A percentile compares a stretch with the other conserved stretches of the same genome.
Evolutionary conservation across 2,888 invertebrate genomes (phyloP).

Genomic region (Acrobasis repandana): DNA sequence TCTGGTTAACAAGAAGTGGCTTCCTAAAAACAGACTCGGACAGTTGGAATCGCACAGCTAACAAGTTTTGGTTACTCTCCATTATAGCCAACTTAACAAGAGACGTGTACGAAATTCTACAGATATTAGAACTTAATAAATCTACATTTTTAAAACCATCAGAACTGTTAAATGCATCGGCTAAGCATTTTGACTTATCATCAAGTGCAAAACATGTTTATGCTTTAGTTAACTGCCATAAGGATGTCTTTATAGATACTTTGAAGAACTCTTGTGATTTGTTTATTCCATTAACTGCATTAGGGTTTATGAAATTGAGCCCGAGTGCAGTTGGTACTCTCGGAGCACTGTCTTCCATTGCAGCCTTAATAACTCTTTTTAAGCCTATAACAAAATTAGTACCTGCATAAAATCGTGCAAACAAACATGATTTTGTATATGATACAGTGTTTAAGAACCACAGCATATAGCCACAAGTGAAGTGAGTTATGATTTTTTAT

Average conservation of each 20-base stretch:
- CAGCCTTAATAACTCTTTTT: conserved; percentile 89
- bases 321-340: conserved; percentile 90
- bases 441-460: too few species aligned
- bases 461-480: too few species aligned
- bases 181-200: conserved; percentile 47
- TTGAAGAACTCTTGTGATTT: conserved; percentile 94
- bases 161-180: conserved; percentile 55
- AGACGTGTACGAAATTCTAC: conserved; percentile 92
- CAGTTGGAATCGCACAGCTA: conserved; percentile 88
- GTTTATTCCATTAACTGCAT: conserved; percentile 91
- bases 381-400: conserved; percentile 90
- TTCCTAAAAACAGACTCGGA: conserved; percentile 86
- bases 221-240: conserved; percentile 65
- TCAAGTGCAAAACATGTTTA: conserved; percentile 55
- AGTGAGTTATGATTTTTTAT: too few species aligned
- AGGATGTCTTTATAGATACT: conserved; percentile 90
- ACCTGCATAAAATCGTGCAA: conserved; percentile 68
- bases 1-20: conserved; percentile 92
- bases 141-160: conserved; percentile 69
- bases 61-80: conserved; percentile 93
- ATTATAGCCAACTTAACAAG: conserved; percentile 90
- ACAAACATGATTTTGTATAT: background rate
- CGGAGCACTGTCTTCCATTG: conserved; percentile 91
- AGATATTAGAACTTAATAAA: conserved; percentile 81
- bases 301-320: conserved; percentile 90